Percentiles rank a stretch among this genome's conserved stretches.
phyloP scores from a whole-genome alignment of 2,888 invertebrate genomes.

The Phyllotreta striolata region DNA sequence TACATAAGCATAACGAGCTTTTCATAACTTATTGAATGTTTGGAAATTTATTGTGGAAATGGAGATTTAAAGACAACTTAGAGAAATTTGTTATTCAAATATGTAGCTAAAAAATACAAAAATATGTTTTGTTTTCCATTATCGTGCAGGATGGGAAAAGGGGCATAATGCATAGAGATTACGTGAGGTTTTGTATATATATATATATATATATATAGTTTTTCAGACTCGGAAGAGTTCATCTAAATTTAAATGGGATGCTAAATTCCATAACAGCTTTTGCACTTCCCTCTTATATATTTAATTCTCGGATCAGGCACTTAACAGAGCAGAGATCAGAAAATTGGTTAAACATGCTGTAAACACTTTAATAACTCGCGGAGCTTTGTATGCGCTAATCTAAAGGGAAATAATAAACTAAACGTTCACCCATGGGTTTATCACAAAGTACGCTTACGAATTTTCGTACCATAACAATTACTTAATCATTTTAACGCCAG shows the following conservation, averaged over 20 bases:
- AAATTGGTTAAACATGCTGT: constrained; percentile 14
- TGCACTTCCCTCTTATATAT: constrained; percentile 16
- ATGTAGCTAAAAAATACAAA: constrained; percentile 16
- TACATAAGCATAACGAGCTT: too few species aligned
- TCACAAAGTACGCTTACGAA: too few species aligned
- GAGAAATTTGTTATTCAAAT: constrained; percentile 35
- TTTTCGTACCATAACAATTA: too few species aligned
- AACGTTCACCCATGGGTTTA: too few species aligned
- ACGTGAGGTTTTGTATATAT: constrained; percentile 3
- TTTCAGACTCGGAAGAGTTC: constrained; percentile 12
- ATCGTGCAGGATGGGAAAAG: constrained; percentile 6
- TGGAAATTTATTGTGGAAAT: constrained; percentile 40
- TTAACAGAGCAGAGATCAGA: constrained; percentile 6
- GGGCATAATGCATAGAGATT: constrained; percentile 10
- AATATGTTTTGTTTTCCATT: background rate
- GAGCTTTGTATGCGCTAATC: constrained; percentile 1
- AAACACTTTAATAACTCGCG: constrained; percentile 6
- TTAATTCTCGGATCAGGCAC: background rate
- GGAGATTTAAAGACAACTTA: constrained; percentile 43
- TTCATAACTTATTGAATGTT: background rate
- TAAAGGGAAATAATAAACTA: background rate
- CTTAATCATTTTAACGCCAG: too few species aligned
- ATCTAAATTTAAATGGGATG: constrained; percentile 16
- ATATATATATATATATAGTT: constrained; percentile 7
- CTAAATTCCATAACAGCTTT: constrained; percentile 14